These are phyloP conservation scores for Epiblema foenella DNA, from an alignment of 2,888 invertebrate genomes.

Conservation along the genomic window DNA sequence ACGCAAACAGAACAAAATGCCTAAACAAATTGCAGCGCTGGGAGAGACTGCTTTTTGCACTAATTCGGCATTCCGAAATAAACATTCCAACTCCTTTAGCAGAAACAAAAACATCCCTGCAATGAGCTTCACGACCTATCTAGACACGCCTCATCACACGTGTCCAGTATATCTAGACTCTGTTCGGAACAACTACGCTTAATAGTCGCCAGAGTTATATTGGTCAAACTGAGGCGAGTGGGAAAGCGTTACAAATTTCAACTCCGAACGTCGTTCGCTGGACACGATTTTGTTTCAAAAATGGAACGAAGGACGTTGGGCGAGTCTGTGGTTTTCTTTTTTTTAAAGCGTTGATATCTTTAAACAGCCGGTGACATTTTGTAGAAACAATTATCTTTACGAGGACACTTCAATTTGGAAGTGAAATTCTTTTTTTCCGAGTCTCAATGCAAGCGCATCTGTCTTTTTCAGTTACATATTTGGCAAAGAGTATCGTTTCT, in stretches of 20 bases:
- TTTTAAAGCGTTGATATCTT: constrained; percentile 22
- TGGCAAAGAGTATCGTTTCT: not conserved
- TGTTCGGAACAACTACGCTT: not conserved
- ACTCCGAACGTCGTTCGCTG: constrained; percentile 60
- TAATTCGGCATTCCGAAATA: constrained; percentile 85
- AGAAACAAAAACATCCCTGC: constrained; percentile 68
- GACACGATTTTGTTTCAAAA: constrained; percentile 60
- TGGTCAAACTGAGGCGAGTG: not conserved
- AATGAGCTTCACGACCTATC: not conserved
- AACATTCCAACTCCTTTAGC: constrained; percentile 81
- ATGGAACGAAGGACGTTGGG: constrained; percentile 58
- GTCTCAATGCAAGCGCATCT: not conserved
- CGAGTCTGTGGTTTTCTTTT: constrained; percentile 54
- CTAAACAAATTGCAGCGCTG: constrained; percentile 82
- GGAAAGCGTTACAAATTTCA: not conserved
- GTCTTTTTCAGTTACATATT: not conserved
- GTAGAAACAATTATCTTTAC: constrained; percentile 23
- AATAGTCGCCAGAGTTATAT: not conserved
- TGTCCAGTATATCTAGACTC: not conserved
- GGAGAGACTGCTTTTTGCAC: constrained; percentile 81
- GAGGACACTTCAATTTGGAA: constrained; percentile 10
- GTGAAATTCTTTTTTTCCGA: constrained; percentile 3
- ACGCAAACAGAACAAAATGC: constrained; percentile 80
- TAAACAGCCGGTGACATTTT: constrained; percentile 25
- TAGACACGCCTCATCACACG: not conserved